phyloP scores from a whole-genome alignment of 2,888 invertebrate species.

The Drosophila macrospina region DNA sequence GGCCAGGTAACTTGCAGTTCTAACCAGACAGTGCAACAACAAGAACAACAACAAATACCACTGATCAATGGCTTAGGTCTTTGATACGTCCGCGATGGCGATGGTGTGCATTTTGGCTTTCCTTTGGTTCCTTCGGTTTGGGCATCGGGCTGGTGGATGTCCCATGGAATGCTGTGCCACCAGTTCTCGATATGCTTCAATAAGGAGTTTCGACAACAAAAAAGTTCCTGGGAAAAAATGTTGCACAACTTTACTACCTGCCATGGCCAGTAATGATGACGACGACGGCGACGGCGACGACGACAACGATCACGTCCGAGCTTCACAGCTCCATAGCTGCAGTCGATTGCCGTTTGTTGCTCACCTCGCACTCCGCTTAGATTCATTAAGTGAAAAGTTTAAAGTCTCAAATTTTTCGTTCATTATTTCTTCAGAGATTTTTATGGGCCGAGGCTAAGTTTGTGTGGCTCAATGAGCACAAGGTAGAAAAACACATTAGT shows the following conservation, averaged over 20 bases:
- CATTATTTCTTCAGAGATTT: constrained; percentile 66
- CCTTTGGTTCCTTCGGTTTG: constrained; percentile 27
- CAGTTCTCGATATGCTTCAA: constrained; percentile 73
- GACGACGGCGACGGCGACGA: constrained; percentile 36
- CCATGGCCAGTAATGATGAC: constrained; percentile 46
- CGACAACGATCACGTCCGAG: constrained; percentile 50
- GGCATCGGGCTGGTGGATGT: constrained; percentile 72
- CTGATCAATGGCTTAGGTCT: constrained; percentile 79
- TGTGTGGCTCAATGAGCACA: constrained; percentile 45
- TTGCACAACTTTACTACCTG: constrained; percentile 79
- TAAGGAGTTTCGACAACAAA: constrained; percentile 61
- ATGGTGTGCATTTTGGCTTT: constrained; percentile 59
- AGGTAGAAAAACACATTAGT: constrained; percentile 66
- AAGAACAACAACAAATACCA: constrained; percentile 66
- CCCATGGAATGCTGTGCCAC: constrained; percentile 78
- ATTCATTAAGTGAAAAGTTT: constrained; percentile 80
- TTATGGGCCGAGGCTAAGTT: constrained; percentile 55
- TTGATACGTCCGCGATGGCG: constrained; percentile 75
- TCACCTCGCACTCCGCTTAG: constrained; percentile 61
- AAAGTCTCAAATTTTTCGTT: constrained; percentile 76
- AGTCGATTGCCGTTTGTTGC: neutral
- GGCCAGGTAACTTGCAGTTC: constrained; percentile 78
- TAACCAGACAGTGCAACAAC: constrained; percentile 77
- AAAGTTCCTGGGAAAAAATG: constrained; percentile 80
- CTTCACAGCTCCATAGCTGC: constrained; percentile 28